These are phyloP conservation scores for Nyctereutes procyonoides DNA, from an alignment of 2,113 vertebrate genomes.

Conservation along the genomic window DNA sequence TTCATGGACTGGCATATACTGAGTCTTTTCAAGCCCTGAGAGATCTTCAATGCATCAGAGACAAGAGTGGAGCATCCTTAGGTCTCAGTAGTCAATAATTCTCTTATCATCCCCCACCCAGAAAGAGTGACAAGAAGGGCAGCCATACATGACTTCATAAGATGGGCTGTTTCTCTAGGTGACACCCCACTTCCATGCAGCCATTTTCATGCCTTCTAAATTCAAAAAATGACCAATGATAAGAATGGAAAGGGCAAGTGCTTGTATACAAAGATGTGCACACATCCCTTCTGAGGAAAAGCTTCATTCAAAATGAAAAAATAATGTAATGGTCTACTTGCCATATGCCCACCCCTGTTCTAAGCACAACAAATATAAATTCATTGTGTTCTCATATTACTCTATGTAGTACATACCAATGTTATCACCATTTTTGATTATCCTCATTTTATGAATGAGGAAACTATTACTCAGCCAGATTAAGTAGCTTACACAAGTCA, in stretches of 20 bases:
- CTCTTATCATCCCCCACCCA: background rate
- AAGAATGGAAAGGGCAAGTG: background rate
- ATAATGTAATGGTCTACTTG: background rate
- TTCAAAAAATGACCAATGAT: background rate
- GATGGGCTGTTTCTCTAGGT: background rate
- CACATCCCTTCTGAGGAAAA: background rate
- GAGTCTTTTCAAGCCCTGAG: background rate
- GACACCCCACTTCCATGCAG: background rate
- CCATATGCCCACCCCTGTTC: background rate
- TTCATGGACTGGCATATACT: background rate
- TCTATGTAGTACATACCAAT: background rate
- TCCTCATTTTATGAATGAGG: background rate
- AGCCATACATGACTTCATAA: background rate
- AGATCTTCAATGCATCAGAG: background rate
- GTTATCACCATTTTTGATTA: background rate
- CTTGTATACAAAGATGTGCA: background rate
- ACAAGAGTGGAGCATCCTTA: background rate
- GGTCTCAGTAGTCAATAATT: background rate
- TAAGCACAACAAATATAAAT: background rate
- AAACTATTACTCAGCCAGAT: background rate
- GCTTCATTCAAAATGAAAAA: slow-evolving; percentile 24
- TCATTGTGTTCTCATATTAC: background rate
- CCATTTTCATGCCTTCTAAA: slow-evolving; percentile 36
- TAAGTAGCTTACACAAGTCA: background rate
- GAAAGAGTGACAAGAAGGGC: background rate